These are phyloP conservation scores for Australoheros facetus DNA, from an alignment of 2,797 vertebrate genomes.

Conservation along the genomic window DNA sequence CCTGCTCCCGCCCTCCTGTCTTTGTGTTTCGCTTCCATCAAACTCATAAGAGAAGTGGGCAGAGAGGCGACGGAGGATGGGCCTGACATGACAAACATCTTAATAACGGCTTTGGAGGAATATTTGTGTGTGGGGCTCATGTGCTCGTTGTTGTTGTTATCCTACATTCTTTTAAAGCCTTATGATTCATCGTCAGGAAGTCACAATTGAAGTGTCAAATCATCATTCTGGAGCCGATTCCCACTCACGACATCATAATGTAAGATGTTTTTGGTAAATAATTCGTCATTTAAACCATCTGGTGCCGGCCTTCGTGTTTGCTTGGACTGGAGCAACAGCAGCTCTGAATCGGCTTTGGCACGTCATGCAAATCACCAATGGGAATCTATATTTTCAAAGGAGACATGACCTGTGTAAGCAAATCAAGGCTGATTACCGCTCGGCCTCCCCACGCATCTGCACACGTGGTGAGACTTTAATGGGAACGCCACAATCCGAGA, in stretches of 20 bases:
- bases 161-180: not conserved
- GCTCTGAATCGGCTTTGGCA: not conserved
- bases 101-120: constrained; percentile 45
- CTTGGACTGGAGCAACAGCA: not conserved
- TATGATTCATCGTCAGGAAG: constrained; percentile 15
- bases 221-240: not conserved
- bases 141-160: constrained; percentile 18
- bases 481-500: not conserved
- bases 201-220: not conserved
- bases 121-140: constrained; percentile 33
- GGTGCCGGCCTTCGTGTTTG: not conserved
- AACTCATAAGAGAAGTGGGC: constrained; percentile 52
- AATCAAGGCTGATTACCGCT: not conserved
- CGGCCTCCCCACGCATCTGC: not conserved
- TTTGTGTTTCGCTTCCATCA: constrained; percentile 43
- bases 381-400: not conserved
- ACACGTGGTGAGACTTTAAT: not conserved
- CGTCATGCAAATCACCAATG: constrained; percentile 12
- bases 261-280: not conserved
- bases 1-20: not conserved
- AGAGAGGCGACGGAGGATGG: constrained; percentile 23
- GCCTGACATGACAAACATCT: constrained; percentile 65
- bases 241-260: not conserved
- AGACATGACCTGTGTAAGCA: not conserved
- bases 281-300: not conserved